These are phyloP conservation scores for Bimastos eiseni DNA, from an alignment of 2,888 invertebrate genomes.

Conservation along the genomic window DNA sequence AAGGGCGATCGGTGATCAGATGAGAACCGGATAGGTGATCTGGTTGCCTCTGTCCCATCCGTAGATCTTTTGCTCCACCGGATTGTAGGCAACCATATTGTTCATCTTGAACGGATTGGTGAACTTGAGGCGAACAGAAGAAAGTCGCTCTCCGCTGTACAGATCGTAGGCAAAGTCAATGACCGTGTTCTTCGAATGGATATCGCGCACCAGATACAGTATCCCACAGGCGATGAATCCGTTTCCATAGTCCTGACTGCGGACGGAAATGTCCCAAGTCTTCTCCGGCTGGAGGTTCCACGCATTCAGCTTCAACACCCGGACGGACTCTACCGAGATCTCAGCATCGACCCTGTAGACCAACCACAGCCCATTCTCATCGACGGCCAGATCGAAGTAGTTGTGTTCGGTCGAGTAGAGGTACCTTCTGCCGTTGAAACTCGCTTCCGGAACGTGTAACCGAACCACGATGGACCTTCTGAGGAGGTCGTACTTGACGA, in stretches of 20 bases:
- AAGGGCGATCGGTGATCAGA: slow-evolving; percentile 30
- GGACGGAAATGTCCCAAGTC: slow-evolving; percentile 51
- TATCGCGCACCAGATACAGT: slow-evolving; percentile 87
- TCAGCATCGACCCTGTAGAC: slow-evolving; percentile 81
- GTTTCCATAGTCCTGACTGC: slow-evolving; percentile 73
- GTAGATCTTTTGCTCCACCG: slow-evolving; percentile 75
- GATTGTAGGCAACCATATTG: slow-evolving; percentile 74
- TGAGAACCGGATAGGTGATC: slow-evolving; percentile 71
- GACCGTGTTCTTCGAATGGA: slow-evolving; percentile 78
- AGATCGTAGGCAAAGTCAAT: slow-evolving; percentile 88
- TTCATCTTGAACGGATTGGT: slow-evolving; percentile 90
- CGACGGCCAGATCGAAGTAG: slow-evolving; percentile 90
- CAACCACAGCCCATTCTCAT: slow-evolving; percentile 96
- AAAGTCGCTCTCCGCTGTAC: slow-evolving; percentile 75
- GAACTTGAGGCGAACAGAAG: slow-evolving; percentile 67
- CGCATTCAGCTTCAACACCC: slow-evolving; percentile 71
- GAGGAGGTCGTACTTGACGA: slow-evolving; percentile 53
- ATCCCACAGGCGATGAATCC: slow-evolving; percentile 97
- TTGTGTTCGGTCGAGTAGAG: slow-evolving; percentile 74
- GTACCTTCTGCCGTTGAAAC: slow-evolving; percentile 56
- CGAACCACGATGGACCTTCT: slow-evolving; percentile 39
- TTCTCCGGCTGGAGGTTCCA: slow-evolving; percentile 66
- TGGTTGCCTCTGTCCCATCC: slow-evolving; percentile 94
- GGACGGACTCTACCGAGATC: slow-evolving; percentile 75
- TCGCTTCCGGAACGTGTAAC: slow-evolving; percentile 47